phyloP scores from a whole-genome alignment of 2,888 invertebrate genomes.

The Phasia obesa region DNA sequence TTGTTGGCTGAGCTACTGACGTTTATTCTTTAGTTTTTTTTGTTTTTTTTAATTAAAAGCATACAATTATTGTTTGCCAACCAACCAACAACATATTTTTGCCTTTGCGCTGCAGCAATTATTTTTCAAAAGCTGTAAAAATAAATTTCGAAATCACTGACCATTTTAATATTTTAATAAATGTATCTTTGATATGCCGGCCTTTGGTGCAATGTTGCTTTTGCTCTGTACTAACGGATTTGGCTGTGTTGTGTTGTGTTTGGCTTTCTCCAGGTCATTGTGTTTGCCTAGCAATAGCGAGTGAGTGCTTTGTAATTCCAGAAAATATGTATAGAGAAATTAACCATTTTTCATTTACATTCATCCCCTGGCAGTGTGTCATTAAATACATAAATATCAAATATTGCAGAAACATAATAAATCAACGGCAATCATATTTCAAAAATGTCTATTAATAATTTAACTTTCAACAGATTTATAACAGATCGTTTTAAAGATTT shows the following conservation, averaged over 20 bases:
- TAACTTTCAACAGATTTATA: not conserved
- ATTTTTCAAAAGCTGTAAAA: conserved; percentile 22
- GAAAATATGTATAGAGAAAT: conserved; percentile 11
- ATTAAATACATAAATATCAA: conserved; percentile 25
- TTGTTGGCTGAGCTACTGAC: conserved; percentile 27
- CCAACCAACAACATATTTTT: not conserved
- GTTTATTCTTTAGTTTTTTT: too few relatives aligned
- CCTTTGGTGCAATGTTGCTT: not conserved
- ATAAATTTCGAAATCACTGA: conserved; percentile 47
- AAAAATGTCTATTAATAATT: conserved; percentile 30
- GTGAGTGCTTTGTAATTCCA: conserved; percentile 29
- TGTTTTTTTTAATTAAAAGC: conserved; percentile 58
- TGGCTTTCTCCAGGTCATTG: conserved; percentile 33
- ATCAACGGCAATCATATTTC: conserved; percentile 25
- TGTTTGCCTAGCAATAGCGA: conserved; percentile 29
- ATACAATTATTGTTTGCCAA: conserved; percentile 42
- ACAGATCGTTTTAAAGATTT: not conserved
- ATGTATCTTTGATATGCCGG: conserved; percentile 53
- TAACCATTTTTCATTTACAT: conserved; percentile 31
- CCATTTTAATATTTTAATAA: conserved; percentile 61
- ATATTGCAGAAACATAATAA: conserved; percentile 28
- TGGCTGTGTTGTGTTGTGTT: too few relatives aligned
- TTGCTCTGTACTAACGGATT: not conserved
- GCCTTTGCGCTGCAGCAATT: conserved; percentile 5
- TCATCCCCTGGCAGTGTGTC: conserved; percentile 16